Evolutionary conservation across 2,113 vertebrate genomes (phyloP).

Genomic region (Burhinus bistriatus): DNA sequence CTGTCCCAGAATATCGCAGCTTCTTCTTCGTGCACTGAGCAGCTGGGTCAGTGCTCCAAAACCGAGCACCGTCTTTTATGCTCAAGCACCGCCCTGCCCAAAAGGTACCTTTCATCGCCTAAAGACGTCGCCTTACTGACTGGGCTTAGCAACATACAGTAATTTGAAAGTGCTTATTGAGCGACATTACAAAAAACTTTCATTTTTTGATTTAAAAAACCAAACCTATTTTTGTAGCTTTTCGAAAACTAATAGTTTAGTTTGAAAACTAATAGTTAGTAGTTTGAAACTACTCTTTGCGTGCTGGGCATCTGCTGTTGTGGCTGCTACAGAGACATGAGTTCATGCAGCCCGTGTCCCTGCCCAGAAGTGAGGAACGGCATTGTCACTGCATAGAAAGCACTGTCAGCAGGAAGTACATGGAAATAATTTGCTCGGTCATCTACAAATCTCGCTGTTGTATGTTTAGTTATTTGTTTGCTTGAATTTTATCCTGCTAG

Average conservation of each 20-base stretch:
- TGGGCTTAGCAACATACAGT: not conserved
- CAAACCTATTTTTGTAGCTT: not conserved
- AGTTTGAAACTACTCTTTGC: not conserved
- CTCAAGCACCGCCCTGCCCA: not conserved
- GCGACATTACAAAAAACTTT: not conserved
- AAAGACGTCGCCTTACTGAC: not conserved
- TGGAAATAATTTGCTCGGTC: not conserved
- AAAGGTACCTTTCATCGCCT: not conserved
- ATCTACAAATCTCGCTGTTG: not conserved
- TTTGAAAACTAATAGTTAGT: too few species aligned
- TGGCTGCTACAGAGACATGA: not conserved
- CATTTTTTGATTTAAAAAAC: not conserved
- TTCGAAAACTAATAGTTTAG: too few species aligned
- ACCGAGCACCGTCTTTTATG: not conserved
- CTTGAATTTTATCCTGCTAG: not conserved
- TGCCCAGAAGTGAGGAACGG: not conserved
- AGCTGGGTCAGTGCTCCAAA: slow-evolving; percentile 10
- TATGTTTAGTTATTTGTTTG: not conserved
- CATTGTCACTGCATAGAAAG: not conserved
- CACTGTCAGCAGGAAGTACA: not conserved
- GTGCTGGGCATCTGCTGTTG: not conserved
- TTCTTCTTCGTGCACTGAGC: not conserved
- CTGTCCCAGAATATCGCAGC: not conserved
- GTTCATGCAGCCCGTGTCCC: not conserved
- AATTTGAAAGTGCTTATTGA: not conserved